Evolutionary conservation across 2,888 invertebrate genomes (phyloP).

Genomic region (Vesta saturnalis): DNA sequence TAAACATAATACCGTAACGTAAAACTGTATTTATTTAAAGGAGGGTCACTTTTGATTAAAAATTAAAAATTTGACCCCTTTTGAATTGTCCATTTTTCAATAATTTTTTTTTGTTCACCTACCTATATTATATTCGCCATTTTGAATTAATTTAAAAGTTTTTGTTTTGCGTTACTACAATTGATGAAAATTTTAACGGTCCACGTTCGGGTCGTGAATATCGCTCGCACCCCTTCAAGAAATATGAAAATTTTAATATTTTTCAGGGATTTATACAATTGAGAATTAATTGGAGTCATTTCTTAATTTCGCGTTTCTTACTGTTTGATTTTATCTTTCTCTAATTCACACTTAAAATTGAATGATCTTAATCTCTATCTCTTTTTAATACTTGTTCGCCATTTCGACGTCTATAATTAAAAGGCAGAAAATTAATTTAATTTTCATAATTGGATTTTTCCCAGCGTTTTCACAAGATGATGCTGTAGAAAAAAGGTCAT

Average conservation of each 20-base stretch:
- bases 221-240: neutral
- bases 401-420: conserved; percentile 61
- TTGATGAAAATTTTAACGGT: neutral
- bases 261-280: conserved; percentile 61
- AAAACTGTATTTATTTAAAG: conserved; percentile 44
- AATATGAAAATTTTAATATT: conserved; percentile 59
- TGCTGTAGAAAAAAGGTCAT: conserved; percentile 11
- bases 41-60: conserved; percentile 40
- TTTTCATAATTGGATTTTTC: conserved; percentile 62
- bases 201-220: neutral
- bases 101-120: conserved; percentile 7
- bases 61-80: conserved; percentile 44
- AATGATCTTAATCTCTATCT: conserved; percentile 32
- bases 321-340: conserved; percentile 35
- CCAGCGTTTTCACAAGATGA: conserved; percentile 22
- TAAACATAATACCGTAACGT: conserved; percentile 40
- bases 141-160: conserved; percentile 23
- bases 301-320: conserved; percentile 53
- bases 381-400: conserved; percentile 49
- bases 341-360: conserved; percentile 29
- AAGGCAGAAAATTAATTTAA: conserved; percentile 63
- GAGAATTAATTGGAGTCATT: conserved; percentile 64
- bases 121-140: no score
- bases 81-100: conserved; percentile 23
- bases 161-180: neutral